A percentile compares a stretch with the other conserved stretches of the same genome.
Evolutionary conservation across 2,888 invertebrate species (phyloP).

Genomic region (Drosophila infuscata): DNA sequence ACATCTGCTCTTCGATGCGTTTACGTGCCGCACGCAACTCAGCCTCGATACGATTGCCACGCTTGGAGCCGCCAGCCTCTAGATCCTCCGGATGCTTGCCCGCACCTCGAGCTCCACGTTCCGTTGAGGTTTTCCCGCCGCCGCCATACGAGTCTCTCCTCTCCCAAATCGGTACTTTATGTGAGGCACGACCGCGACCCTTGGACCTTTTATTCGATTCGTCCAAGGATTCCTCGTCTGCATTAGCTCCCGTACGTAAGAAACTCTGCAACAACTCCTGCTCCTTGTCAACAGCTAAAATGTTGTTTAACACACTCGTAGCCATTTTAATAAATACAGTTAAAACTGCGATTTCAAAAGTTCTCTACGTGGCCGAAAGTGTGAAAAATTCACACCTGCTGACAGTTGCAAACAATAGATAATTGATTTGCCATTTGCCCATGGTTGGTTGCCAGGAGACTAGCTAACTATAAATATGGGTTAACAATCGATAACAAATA

Average conservation of each 20-base stretch:
- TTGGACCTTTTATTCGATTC: constrained; percentile 79
- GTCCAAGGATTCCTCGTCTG: constrained; percentile 85
- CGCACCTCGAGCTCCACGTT: constrained; percentile 50
- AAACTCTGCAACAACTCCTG: constrained; percentile 93
- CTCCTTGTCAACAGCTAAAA: constrained; percentile 89
- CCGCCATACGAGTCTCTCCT: constrained; percentile 64
- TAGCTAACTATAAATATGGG: constrained; percentile 44
- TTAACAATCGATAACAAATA: constrained; percentile 71
- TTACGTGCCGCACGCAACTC: constrained; percentile 75
- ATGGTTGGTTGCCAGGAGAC: constrained; percentile 72
- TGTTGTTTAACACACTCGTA: constrained; percentile 86
- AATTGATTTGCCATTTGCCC: constrained; percentile 57
- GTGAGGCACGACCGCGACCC: constrained; percentile 58
- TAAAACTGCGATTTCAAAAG: not conserved
- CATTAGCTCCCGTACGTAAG: constrained; percentile 89
- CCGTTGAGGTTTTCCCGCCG: constrained; percentile 41
- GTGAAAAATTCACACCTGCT: constrained; percentile 70
- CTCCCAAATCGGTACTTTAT: constrained; percentile 64
- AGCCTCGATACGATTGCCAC: constrained; percentile 78
- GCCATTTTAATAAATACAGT: constrained; percentile 66
- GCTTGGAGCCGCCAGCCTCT: constrained; percentile 53
- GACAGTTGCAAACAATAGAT: constrained; percentile 57
- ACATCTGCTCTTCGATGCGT: constrained; percentile 76
- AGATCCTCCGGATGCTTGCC: constrained; percentile 61
- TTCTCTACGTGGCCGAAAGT: constrained; percentile 29